A percentile compares a stretch with the other conserved stretches of the same genome.
Conservation (phyloP, 35 echinoderm and acorn worm species). For the Amphiura filiformis region DNA sequence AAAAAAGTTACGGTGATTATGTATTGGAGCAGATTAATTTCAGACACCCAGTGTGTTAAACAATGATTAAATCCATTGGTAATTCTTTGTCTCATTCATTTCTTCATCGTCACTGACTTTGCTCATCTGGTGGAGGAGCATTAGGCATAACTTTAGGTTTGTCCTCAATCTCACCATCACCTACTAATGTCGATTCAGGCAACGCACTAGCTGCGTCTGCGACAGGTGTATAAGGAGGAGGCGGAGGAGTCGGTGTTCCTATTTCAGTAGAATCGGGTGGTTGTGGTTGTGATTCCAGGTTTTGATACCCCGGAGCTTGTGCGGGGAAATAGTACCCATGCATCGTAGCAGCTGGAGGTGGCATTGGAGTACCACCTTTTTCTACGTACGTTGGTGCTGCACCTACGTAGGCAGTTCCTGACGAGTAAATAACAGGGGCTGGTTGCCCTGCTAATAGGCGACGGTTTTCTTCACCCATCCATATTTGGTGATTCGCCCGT, state of each 20-base stretch:
- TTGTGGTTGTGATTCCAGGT: background rate
- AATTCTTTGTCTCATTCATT: too few species aligned
- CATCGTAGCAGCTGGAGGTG: background rate
- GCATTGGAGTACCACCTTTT: background rate
- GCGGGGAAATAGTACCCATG: background rate
- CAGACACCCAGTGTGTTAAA: too few species aligned
- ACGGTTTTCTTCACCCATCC: background rate
- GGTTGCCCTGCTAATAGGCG: background rate
- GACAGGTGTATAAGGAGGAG: background rate
- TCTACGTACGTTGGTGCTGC: background rate
- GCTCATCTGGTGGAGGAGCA: too few species aligned
- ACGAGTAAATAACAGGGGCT: background rate
- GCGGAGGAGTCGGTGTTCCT: too few species aligned
- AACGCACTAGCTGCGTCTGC: background rate
- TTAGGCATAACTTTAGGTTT: too few species aligned
- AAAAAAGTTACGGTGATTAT: too few species aligned
- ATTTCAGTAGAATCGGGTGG: too few species aligned
- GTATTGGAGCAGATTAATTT: too few species aligned
- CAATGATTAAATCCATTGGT: too few species aligned
- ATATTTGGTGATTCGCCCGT: slow-evolving; percentile 14
- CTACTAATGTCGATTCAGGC: too few species aligned
- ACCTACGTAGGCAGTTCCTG: background rate
- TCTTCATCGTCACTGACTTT: too few species aligned
- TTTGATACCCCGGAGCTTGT: background rate
- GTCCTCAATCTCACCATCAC: too few species aligned